Evolutionary conservation across 2,888 invertebrate species (phyloP), one percentile per base, ranked within the genome.

Genomic region (Chydorus sphaericus): DNA sequence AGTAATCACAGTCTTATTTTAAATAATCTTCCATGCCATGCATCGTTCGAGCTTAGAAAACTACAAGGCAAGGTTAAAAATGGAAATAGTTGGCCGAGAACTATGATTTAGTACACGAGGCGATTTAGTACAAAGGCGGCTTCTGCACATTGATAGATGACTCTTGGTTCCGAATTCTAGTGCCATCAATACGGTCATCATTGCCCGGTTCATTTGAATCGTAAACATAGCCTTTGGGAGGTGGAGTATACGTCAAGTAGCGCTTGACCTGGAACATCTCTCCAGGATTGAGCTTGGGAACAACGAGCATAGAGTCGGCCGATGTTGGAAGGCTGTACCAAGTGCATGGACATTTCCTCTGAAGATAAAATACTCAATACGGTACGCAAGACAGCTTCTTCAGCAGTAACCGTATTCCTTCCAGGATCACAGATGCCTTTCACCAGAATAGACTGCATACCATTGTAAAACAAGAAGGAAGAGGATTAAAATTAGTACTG

Each of bases 311-410:
- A 28, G 36, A 28, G n/a, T 38, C 79, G 2, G 76, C 69, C 0
- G 76, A 87, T 81, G 0, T 85, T 85, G 6, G 75, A 70, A 0
- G 86, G 86, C 64, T 83, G 82, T 55, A 75, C 77, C 5, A 87
- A 68, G 0, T 82, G 81, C 10, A 80, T 74, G 8, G 78, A 76
- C 61, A 77, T 77, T 65, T 88, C 88, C 65, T 86, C 86, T 1
- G 77, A 76, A 8, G 78, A 79, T 48, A 88, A 68, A 0, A 85
- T 77, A 57, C 86, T 70, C 30, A 86, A 69, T 63, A 82, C 79
- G 60, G 81, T 75, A 1, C 81, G 75, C 61, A 81, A 66, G 48
- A 78, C 75, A 0, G 81, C 82, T 55, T 81, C 79, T 28, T 81
- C 78, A 0, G 78, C 77, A 65, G 82, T 81, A 0, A 82, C 73